Conservation (phyloP, 2,888 invertebrate species). For the Watsonalla binaria region DNA sequence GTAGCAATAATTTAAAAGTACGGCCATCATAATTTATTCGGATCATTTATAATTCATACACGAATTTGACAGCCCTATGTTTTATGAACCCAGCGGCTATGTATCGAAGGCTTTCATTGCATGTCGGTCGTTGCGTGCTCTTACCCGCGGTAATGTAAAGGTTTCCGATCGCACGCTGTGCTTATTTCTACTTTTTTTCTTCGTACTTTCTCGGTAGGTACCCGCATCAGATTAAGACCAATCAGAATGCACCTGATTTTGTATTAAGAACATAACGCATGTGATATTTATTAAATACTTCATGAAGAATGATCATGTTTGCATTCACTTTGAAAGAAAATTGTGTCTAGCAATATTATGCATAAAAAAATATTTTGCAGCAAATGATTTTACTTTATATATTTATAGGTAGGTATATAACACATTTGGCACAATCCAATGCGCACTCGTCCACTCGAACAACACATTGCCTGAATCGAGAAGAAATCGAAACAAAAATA, state of each 20-base stretch:
- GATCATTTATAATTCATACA: background rate
- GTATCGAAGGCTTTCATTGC: conserved; percentile 52
- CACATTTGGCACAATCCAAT: conserved; percentile 17
- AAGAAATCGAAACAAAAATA: conserved; percentile 51
- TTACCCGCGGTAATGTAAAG: conserved; percentile 39
- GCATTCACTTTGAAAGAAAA: background rate
- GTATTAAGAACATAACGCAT: conserved; percentile 9
- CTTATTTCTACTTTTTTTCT: conserved; percentile 35
- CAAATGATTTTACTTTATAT: too few relatives aligned
- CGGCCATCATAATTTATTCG: background rate
- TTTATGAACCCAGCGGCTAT: conserved; percentile 32
- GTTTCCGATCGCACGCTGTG: conserved; percentile 54
- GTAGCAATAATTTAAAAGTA: background rate
- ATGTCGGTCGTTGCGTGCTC: conserved; percentile 57
- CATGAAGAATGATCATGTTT: background rate
- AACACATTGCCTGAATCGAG: conserved; percentile 46
- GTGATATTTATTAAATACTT: conserved; percentile 10
- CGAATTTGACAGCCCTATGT: conserved; percentile 34
- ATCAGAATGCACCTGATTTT: conserved; percentile 22
- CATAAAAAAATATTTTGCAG: too few relatives aligned
- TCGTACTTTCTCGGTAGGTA: conserved; percentile 33
- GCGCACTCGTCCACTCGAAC: conserved; percentile 30
- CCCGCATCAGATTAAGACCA: conserved; percentile 30
- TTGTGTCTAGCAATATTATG: too few relatives aligned
- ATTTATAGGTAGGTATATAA: too few relatives aligned